phyloP scores from a whole-genome alignment of 2,888 invertebrate genomes.

The Endomychus coccineus region DNA sequence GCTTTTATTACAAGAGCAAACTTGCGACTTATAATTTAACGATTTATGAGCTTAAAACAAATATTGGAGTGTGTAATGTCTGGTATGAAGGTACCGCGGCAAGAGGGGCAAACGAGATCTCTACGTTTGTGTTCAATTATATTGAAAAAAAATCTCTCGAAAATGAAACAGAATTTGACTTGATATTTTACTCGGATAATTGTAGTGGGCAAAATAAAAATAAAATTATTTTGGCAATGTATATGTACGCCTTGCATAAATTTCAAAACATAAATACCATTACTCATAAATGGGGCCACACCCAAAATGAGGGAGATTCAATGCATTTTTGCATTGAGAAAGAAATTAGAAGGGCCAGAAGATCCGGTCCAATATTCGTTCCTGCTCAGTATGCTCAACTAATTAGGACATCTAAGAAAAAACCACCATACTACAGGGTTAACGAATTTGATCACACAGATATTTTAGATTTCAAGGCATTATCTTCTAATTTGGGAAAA shows the following conservation, averaged over 20 bases:
- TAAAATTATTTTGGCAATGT: slow-evolving; percentile 20
- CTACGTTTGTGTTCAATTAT: slow-evolving; percentile 32
- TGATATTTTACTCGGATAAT: slow-evolving; percentile 28
- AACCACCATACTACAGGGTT: not conserved
- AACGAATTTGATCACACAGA: too few relatives aligned
- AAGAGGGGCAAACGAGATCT: slow-evolving; percentile 33
- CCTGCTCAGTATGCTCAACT: slow-evolving; percentile 1
- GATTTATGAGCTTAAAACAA: slow-evolving; percentile 26
- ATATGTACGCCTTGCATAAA: slow-evolving; percentile 9
- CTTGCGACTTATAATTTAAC: slow-evolving; percentile 30
- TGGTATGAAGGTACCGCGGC: slow-evolving; percentile 34
- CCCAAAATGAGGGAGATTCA: slow-evolving; percentile 12
- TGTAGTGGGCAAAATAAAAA: slow-evolving; percentile 28
- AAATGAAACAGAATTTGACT: slow-evolving; percentile 15
- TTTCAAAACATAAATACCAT: slow-evolving; percentile 7
- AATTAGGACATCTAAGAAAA: not conserved
- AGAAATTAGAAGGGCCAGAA: slow-evolving; percentile 4
- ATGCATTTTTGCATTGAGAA: slow-evolving; percentile 11
- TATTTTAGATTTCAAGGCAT: too few relatives aligned
- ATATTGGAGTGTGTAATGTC: slow-evolving; percentile 27
- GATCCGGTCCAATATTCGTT: slow-evolving; percentile 1
- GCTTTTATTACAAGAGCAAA: slow-evolving; percentile 31
- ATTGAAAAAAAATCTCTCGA: slow-evolving; percentile 18
- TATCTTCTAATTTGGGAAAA: too few relatives aligned
- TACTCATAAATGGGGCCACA: slow-evolving; percentile 12